Evolutionary conservation across 2,888 invertebrate genomes (phyloP).

Genomic region (Drosophila greeni): DNA sequence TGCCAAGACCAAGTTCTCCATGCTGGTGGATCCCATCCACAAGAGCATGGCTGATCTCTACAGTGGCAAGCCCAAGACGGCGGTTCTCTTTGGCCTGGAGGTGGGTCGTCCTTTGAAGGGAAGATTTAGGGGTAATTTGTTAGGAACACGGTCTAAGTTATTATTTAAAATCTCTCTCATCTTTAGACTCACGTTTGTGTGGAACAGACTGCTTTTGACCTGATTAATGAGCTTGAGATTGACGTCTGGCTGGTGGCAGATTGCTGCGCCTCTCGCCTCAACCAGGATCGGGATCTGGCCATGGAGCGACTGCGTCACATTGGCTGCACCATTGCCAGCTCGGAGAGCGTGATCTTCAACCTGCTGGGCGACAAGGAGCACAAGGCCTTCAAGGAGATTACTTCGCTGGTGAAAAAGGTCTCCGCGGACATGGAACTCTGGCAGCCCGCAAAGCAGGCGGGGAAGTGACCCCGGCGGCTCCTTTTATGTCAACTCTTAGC

Average conservation of each 20-base stretch:
- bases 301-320: conserved; percentile 86
- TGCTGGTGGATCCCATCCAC: conserved; percentile 85
- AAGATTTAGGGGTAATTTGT: neutral
- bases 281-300: conserved; percentile 84
- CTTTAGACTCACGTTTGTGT: conserved; percentile 87
- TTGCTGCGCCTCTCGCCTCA: conserved; percentile 86
- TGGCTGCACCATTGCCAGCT: conserved; percentile 88
- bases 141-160: neutral
- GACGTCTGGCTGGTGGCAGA: conserved; percentile 88
- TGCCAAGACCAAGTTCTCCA: conserved; percentile 87
- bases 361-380: conserved; percentile 86
- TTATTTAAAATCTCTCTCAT: too few relatives aligned
- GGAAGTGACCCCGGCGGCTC: conserved; percentile 36
- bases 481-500: conserved; percentile 47
- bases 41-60: conserved; percentile 81
- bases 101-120: conserved; percentile 73
- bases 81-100: conserved; percentile 84
- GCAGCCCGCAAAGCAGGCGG: conserved; percentile 34
- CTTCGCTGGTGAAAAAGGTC: conserved; percentile 81
- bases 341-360: conserved; percentile 88
- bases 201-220: conserved; percentile 88
- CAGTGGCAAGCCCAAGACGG: conserved; percentile 79
- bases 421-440: conserved; percentile 71
- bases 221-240: conserved; percentile 80
- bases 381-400: conserved; percentile 85